These are phyloP conservation scores for Agapetus fuscipes DNA, from an alignment of 2,888 invertebrate species.

Conservation along the genomic window DNA sequence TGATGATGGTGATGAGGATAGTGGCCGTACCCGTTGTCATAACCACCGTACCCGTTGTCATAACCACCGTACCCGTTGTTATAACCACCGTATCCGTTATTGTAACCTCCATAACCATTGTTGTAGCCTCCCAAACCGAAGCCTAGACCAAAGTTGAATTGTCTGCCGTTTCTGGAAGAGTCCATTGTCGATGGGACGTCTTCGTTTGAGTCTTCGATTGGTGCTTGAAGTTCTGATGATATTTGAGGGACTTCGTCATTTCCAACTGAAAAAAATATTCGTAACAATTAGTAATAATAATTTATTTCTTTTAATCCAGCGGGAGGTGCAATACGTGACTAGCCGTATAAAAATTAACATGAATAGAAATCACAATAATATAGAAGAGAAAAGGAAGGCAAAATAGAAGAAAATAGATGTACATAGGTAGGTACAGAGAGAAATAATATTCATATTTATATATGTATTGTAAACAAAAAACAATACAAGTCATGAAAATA, in stretches of 20 bases:
- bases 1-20: background rate
- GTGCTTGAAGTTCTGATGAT: background rate
- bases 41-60: background rate
- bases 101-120: background rate
- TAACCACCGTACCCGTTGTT: background rate
- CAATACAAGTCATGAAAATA: too few relatives aligned
- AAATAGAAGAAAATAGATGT: too few relatives aligned
- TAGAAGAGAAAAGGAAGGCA: too few relatives aligned
- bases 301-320: too few relatives aligned
- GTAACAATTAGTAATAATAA: background rate
- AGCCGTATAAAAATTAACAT: too few relatives aligned
- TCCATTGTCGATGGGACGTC: background rate
- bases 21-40: background rate
- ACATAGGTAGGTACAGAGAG: too few relatives aligned
- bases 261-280: background rate
- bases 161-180: slow-evolving; percentile 1
- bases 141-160: slow-evolving; percentile 5
- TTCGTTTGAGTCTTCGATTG: background rate
- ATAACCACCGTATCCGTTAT: slow-evolving; percentile 2
- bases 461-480: too few relatives aligned
- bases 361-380: too few relatives aligned
- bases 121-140: background rate
- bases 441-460: too few relatives aligned
- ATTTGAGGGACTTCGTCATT: background rate
- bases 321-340: too few relatives aligned